Evolutionary conservation across 2,113 vertebrate species (phyloP).

Genomic region (Elanus axillaris): DNA sequence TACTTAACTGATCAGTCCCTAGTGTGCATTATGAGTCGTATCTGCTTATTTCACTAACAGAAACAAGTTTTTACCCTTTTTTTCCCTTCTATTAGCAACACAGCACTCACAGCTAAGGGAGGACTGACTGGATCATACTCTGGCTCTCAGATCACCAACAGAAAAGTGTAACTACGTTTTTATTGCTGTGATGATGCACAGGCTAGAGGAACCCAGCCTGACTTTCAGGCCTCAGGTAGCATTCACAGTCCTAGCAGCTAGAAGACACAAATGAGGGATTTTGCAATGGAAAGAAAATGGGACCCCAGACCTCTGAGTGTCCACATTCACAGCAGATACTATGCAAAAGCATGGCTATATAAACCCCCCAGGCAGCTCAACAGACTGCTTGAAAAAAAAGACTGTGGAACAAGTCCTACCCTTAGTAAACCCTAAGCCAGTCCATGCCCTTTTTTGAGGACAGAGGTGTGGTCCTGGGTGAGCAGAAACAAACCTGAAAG

Average conservation of each 20-base stretch:
- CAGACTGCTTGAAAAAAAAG: not conserved
- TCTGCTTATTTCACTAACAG: conserved; percentile 17
- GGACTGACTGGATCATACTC: not conserved
- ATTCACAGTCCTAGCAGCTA: not conserved
- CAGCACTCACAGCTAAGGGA: not conserved
- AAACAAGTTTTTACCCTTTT: conserved; percentile 21
- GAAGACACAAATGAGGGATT: not conserved
- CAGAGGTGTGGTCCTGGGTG: not conserved
- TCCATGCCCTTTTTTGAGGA: not conserved
- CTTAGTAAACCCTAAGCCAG: not conserved
- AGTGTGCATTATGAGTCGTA: conserved; percentile 8
- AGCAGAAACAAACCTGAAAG: not conserved
- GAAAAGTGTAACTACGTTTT: not conserved
- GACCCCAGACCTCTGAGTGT: not conserved
- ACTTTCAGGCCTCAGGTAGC: not conserved
- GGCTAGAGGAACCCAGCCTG: not conserved
- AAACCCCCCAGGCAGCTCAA: not conserved
- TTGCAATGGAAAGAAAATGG: not conserved
- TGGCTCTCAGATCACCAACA: not conserved
- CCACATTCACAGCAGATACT: not conserved
- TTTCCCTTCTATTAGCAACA: not conserved
- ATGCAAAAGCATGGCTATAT: not conserved
- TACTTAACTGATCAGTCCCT: conserved; percentile 11
- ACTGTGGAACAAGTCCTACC: not conserved
- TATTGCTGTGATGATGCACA: not conserved